These are phyloP conservation scores for Antheraea pernyi DNA, from an alignment of 1,140 invertebrate genomes.

Conservation along the genomic window DNA sequence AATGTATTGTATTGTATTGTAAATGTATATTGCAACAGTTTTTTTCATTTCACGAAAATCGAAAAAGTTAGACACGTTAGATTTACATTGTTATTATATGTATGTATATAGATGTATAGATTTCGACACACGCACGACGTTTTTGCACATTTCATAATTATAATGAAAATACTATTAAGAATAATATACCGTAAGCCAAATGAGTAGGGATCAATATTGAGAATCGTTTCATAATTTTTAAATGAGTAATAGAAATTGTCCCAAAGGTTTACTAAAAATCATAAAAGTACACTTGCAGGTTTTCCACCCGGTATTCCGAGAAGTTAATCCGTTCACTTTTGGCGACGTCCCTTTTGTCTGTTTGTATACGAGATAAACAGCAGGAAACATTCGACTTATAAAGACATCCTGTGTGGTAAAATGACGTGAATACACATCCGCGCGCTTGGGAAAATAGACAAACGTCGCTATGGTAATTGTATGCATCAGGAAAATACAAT, in stretches of 20 bases:
- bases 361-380: slow-evolving; percentile 24
- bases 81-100: too few species aligned
- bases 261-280: slow-evolving; percentile 25
- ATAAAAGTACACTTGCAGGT: slow-evolving; percentile 61
- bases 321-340: slow-evolving; percentile 52
- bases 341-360: slow-evolving; percentile 44
- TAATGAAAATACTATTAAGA: too few species aligned
- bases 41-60: too few species aligned
- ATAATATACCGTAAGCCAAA: too few species aligned
- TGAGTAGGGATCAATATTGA: too few species aligned
- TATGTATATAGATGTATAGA: too few species aligned
- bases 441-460: slow-evolving; percentile 9
- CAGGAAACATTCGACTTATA: slow-evolving; percentile 55
- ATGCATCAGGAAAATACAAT: neutral
- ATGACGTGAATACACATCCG: slow-evolving; percentile 17
- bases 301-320: slow-evolving; percentile 59
- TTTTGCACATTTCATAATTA: too few species aligned
- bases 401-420: slow-evolving; percentile 55
- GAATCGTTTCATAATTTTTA: too few species aligned
- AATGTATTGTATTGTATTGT: too few species aligned
- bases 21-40: too few species aligned
- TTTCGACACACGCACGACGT: too few species aligned
- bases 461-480: neutral
- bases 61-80: too few species aligned
- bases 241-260: neutral